Evolutionary conservation across 1,140 invertebrate species (phyloP), one percentile per base, ranked within the genome.

Genomic region (Odontomachus brunneus): DNA sequence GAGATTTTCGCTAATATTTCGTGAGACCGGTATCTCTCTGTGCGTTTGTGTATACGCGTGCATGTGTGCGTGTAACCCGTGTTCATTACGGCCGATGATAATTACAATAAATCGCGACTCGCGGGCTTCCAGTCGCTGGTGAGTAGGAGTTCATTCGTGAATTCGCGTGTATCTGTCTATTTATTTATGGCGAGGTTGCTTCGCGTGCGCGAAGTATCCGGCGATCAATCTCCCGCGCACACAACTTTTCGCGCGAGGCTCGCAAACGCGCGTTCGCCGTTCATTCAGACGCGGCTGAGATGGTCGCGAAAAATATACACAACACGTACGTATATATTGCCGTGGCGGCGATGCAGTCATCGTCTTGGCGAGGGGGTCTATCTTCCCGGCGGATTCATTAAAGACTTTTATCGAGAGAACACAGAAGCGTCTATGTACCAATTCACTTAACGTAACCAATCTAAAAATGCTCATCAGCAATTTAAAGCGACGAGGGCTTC

Each of bases 401-500:
- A 89, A 93, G 92, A 93, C 92, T 90, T 93, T 94, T 93, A 93
- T 93, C 92, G 92, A 86, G 78, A 91, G 91, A 94, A 93, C 91
- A 93, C 92, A 92, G 90, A 69, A 89, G 89, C 87, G 87, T 87
- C 88, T 92, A 91, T 94, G 91, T 93, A 94, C 92, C 93, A 94
- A 94, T 94, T 91, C 93, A 94, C 93, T 94, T 93, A 94, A 93
- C 90, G 91, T 90, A 91, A 92, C 92, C 93, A 93, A 94, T 94
- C 91, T 93, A 91, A 94, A 94, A 94, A 93, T 93, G 90, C 93
- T 94, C 93, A 94, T 94, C 93, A 93, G 93, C 93, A 94, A 94
- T 94, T 94, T 94, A 94, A 94, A 94, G 83, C 90, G 91, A 89
- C 88, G 88, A 88, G 87, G 82, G 85, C 87, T 83, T 48, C 57